These are phyloP conservation scores for Erythrolamprus reginae DNA, from an alignment of 2,113 vertebrate species.

Conservation along the genomic window DNA sequence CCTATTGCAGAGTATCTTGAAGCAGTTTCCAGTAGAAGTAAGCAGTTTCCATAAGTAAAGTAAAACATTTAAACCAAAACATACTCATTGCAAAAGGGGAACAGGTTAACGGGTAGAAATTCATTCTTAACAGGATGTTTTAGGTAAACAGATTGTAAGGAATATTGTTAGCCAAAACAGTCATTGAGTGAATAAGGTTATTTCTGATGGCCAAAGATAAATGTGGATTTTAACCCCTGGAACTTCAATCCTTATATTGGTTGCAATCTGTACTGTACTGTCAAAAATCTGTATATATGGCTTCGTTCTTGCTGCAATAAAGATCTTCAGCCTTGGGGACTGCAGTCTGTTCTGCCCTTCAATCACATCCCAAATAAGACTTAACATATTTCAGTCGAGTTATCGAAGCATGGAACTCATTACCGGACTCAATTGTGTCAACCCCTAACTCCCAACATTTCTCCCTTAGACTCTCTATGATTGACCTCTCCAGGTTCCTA, in stretches of 20 bases:
- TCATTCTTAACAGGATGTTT: neutral
- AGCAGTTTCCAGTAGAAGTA: neutral
- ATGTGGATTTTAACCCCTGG: neutral
- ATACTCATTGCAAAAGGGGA: neutral
- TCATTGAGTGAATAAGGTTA: neutral
- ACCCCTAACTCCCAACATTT: no score
- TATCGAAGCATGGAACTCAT: no score
- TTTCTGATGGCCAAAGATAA: neutral
- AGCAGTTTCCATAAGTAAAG: no score
- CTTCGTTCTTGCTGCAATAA: neutral
- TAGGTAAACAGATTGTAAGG: neutral
- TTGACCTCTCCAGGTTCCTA: no score
- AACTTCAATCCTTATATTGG: neutral
- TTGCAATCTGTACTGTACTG: neutral
- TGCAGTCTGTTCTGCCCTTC: neutral
- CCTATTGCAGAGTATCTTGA: neutral
- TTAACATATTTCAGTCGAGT: no score
- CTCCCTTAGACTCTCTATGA: no score
- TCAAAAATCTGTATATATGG: neutral
- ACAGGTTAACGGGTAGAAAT: neutral
- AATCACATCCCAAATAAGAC: neutral
- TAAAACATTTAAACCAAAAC: neutral
- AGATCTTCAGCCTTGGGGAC: neutral
- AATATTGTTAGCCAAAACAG: neutral
- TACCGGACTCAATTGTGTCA: no score